phyloP scores from a whole-genome alignment of 2,888 invertebrate species.

The Callimorpha dominula region DNA sequence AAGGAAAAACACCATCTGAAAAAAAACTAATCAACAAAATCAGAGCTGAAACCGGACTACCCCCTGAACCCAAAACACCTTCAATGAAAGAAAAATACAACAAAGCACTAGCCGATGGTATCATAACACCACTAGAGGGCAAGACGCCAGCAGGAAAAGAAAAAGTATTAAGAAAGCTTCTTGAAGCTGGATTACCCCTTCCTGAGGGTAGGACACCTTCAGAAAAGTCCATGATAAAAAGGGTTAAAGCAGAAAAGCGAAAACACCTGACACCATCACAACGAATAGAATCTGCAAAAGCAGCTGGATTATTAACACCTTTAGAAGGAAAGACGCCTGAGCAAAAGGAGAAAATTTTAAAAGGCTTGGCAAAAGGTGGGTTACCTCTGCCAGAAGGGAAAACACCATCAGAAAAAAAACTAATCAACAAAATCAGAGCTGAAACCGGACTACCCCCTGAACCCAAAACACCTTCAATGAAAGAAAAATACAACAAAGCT shows the following conservation, averaged over 20 bases:
- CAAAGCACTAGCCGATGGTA: neutral
- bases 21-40: neutral
- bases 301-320: neutral
- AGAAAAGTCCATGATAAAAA: neutral
- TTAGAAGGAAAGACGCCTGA: neutral
- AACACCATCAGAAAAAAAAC: neutral
- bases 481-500: neutral
- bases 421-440: slow-evolving; percentile 12
- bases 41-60: neutral
- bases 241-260: neutral
- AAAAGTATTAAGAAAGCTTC: neutral
- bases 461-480: slow-evolving; percentile 6
- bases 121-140: neutral
- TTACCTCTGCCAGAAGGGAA: neutral
- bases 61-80: slow-evolving; percentile 9
- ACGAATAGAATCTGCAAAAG: neutral
- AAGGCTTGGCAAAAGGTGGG: neutral
- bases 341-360: neutral
- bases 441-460: slow-evolving; percentile 3
- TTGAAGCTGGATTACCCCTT: slow-evolving; percentile 41
- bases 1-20: slow-evolving; percentile 3
- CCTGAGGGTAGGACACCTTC: neutral
- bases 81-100: neutral
- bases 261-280: neutral
- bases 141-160: neutral